A percentile compares a stretch with the other conserved stretches of the same genome.
phyloP scores from a whole-genome alignment of 2,888 invertebrate genomes.

The Emesis furor region DNA sequence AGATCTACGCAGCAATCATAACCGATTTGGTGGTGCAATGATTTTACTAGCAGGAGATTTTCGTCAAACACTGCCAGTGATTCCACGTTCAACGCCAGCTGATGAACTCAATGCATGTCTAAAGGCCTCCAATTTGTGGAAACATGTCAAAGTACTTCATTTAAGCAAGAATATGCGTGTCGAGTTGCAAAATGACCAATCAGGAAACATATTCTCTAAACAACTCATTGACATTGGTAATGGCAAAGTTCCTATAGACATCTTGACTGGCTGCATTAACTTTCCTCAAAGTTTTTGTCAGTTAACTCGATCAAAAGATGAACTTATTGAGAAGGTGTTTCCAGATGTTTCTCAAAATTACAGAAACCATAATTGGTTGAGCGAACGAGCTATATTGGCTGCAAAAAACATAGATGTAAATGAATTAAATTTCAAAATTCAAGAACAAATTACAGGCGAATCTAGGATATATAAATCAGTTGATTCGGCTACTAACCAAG shows the following conservation, averaged over 20 bases:
- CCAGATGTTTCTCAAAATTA: conserved; percentile 74
- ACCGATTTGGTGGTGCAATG: neutral
- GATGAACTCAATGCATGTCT: conserved; percentile 1
- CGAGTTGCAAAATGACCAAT: neutral
- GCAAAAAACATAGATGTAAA: conserved; percentile 56
- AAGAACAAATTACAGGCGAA: conserved; percentile 72
- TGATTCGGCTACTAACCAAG: conserved; percentile 73
- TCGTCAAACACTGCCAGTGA: neutral
- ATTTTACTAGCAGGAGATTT: conserved; percentile 7
- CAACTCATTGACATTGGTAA: too few species aligned
- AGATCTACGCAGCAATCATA: neutral
- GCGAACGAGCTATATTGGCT: conserved; percentile 71
- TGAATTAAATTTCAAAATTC: conserved; percentile 73
- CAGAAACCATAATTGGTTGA: conserved; percentile 51
- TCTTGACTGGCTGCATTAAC: conserved; percentile 60
- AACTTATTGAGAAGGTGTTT: conserved; percentile 53
- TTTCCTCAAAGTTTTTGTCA: conserved; percentile 63
- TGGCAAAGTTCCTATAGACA: neutral
- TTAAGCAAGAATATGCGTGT: conserved; percentile 2
- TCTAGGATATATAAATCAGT: conserved; percentile 76
- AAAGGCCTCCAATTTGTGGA: neutral
- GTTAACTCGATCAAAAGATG: conserved; percentile 44
- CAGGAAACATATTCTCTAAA: too few species aligned
- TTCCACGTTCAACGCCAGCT: neutral
- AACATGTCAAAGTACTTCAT: neutral